These are phyloP conservation scores for Agrotis clavis DNA, from an alignment of 2,888 invertebrate genomes.

Conservation along the genomic window DNA sequence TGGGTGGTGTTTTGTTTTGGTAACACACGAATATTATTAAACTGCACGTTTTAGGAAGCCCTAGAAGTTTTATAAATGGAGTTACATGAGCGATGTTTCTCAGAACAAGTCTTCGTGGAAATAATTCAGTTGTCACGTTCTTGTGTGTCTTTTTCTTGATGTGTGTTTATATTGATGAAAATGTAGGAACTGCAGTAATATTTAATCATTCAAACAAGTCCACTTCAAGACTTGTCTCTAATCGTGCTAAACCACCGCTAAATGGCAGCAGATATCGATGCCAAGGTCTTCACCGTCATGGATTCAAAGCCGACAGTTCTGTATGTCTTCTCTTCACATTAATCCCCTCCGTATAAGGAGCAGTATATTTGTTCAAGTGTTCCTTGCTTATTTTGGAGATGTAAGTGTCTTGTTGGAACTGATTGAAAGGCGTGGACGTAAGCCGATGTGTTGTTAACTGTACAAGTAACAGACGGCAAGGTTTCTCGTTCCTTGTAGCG, in stretches of 20 bases:
- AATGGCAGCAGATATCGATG: constrained; percentile 74
- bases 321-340: constrained; percentile 52
- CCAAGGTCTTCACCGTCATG: constrained; percentile 70
- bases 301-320: constrained; percentile 51
- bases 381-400: constrained; percentile 23
- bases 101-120: constrained; percentile 17
- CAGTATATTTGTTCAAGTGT: constrained; percentile 54
- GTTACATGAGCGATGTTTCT: constrained; percentile 35
- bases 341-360: constrained; percentile 55
- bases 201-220: constrained; percentile 37
- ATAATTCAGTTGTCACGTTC: constrained; percentile 27
- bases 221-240: constrained; percentile 54
- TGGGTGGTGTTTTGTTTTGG: constrained; percentile 3
- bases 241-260: constrained; percentile 73
- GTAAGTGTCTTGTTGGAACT: constrained; percentile 32
- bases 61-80: constrained; percentile 27
- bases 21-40: constrained; percentile 1
- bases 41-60: constrained; percentile 33
- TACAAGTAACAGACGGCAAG: constrained; percentile 10
- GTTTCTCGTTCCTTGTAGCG: constrained; percentile 16
- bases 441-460: constrained; percentile 1
- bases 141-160: neutral
- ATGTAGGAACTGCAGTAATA: neutral
- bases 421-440: constrained; percentile 39
- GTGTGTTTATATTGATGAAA: neutral